Evolutionary conservation across 2,113 vertebrate genomes (phyloP).

Genomic region (Nansenia antarctica): DNA sequence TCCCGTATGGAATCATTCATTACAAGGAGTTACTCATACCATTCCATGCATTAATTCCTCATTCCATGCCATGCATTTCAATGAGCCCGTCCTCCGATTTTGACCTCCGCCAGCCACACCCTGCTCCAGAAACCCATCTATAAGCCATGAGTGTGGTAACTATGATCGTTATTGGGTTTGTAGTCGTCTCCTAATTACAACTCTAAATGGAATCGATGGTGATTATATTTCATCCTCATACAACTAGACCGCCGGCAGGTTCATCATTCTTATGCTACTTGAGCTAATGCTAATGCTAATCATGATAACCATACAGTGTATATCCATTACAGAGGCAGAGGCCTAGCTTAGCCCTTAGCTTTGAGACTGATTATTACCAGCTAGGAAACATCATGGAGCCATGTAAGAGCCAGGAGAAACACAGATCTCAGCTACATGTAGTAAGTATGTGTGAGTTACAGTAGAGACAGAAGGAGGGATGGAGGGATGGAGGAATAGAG

Average conservation of each 20-base stretch:
- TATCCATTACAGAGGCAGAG: slow-evolving; percentile 24
- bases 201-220: neutral
- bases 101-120: too few relatives aligned
- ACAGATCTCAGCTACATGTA: neutral
- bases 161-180: neutral
- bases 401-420: neutral
- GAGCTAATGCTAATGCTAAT: slow-evolving; percentile 66
- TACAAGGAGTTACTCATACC: too few relatives aligned
- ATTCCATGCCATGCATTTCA: too few relatives aligned
- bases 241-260: slow-evolving; percentile 42
- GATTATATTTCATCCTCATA: slow-evolving; percentile 44
- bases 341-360: slow-evolving; percentile 34
- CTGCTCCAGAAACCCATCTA: too few relatives aligned
- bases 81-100: too few relatives aligned
- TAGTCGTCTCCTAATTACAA: neutral
- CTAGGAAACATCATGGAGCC: neutral
- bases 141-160: neutral
- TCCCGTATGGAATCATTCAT: too few relatives aligned
- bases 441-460: slow-evolving; percentile 13
- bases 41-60: too few relatives aligned
- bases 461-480: too few relatives aligned
- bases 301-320: slow-evolving; percentile 47
- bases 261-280: slow-evolving; percentile 66
- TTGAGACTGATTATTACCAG: neutral
- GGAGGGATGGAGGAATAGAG: too few relatives aligned